Percentiles rank a stretch among this genome's conserved stretches.
Evolutionary conservation across 2,797 vertebrate species (phyloP).

Genomic region (Kryptopterus vitreolus): DNA sequence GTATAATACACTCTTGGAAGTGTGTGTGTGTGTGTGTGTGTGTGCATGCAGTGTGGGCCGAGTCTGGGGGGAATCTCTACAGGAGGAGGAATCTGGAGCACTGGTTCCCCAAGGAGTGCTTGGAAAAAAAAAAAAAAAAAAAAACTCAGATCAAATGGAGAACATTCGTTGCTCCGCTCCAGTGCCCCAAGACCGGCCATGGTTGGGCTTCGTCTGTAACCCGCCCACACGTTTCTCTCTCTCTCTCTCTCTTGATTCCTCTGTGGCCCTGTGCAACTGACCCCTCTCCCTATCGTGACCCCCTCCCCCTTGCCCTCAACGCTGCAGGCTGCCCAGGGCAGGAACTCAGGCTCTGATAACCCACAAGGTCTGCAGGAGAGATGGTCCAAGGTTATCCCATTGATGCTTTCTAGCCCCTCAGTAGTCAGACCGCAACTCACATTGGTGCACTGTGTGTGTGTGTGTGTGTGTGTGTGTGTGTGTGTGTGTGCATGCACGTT

Average conservation of each 20-base stretch:
- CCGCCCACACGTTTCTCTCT: slow-evolving; percentile 37
- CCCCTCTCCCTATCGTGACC: slow-evolving; percentile 42
- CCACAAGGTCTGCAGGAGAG: slow-evolving; percentile 36
- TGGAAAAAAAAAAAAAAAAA: no score
- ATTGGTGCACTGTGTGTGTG: neutral
- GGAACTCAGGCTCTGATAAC: slow-evolving; percentile 30
- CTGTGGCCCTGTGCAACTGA: slow-evolving; percentile 50
- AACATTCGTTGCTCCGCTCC: slow-evolving; percentile 75
- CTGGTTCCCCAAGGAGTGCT: slow-evolving; percentile 74
- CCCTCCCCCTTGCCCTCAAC: slow-evolving; percentile 28
- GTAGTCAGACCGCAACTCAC: neutral
- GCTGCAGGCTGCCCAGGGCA: slow-evolving; percentile 32
- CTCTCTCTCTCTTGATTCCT: slow-evolving; percentile 32
- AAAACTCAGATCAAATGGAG: slow-evolving; percentile 80
- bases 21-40: slow-evolving; percentile 22
- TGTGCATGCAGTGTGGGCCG: slow-evolving; percentile 58
- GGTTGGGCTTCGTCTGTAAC: slow-evolving; percentile 56
- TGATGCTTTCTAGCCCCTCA: slow-evolving; percentile 1
- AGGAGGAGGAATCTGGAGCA: slow-evolving; percentile 83
- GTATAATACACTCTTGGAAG: slow-evolving; percentile 16
- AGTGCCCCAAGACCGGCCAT: slow-evolving; percentile 57
- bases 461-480: no score
- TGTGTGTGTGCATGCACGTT: no score
- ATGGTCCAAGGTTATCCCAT: slow-evolving; percentile 48
- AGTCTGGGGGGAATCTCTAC: slow-evolving; percentile 77